Evolutionary conservation across 2,113 vertebrate genomes (phyloP).

Genomic region (Antechinus flavipes): DNA sequence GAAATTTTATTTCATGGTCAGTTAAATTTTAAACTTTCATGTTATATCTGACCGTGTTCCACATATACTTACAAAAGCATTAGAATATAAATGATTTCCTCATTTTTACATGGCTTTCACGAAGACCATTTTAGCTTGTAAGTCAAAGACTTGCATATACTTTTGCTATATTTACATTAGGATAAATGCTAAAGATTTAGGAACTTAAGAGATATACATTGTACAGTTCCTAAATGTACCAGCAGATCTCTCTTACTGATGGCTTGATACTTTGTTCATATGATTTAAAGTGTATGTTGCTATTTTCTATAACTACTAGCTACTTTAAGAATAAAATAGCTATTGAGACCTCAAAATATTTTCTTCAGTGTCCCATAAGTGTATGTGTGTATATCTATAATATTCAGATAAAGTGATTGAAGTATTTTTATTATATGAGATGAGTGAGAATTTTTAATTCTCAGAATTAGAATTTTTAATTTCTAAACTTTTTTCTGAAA

Average conservation of each 20-base stretch:
- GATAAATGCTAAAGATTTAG: constrained; percentile 61
- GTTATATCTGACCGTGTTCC: constrained; percentile 54
- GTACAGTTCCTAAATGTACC: constrained; percentile 53
- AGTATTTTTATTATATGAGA: background rate
- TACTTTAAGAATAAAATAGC: constrained; percentile 85
- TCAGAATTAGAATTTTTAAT: background rate
- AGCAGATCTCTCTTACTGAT: constrained; percentile 68
- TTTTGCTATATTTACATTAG: constrained; percentile 57
- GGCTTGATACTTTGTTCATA: constrained; percentile 53
- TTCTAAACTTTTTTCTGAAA: background rate
- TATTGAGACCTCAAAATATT: constrained; percentile 68
- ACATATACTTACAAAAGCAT: constrained; percentile 50
- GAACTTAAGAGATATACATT: constrained; percentile 37
- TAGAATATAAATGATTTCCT: constrained; percentile 63
- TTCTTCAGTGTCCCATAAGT: background rate
- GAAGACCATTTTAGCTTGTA: constrained; percentile 52
- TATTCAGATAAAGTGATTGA: background rate
- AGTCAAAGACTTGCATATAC: constrained; percentile 40
- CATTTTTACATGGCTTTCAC: constrained; percentile 68
- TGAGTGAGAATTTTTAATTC: background rate
- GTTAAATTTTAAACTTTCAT: constrained; percentile 64
- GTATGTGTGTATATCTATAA: background rate
- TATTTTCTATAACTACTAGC: constrained; percentile 84
- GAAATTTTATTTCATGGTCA: constrained; percentile 53
- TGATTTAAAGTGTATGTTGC: constrained; percentile 75